These are phyloP conservation scores for Alviniconcha marisindica DNA, from an alignment of 1,140 invertebrate genomes.

Conservation along the genomic window DNA sequence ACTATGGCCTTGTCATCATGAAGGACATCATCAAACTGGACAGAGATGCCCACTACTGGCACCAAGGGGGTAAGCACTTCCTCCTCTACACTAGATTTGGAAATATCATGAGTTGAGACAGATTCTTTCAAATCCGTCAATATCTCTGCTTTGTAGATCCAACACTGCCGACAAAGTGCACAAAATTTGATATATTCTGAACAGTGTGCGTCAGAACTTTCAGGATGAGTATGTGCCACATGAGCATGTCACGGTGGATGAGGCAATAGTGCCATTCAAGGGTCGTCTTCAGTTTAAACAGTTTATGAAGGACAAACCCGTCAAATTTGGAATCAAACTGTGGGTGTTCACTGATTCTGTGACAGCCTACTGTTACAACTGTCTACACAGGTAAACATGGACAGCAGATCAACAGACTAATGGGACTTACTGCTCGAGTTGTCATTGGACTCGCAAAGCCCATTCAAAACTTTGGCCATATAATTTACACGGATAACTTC, in stretches of 20 bases:
- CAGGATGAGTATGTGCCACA: no score
- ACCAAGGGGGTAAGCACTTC: no score
- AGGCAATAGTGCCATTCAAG: conserved; percentile 49
- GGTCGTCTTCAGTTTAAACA: conserved; percentile 43
- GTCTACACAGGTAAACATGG: conserved; percentile 46
- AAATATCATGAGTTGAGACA: no score
- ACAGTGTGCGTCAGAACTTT: no score
- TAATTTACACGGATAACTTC: conserved; percentile 76
- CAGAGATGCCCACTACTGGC: no score
- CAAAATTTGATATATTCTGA: no score
- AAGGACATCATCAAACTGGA: no score
- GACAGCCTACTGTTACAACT: conserved; percentile 44
- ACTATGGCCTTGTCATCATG: no score
- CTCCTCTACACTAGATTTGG: no score
- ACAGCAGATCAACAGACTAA: conserved; percentile 26
- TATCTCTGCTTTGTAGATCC: no score
- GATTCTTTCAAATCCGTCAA: no score
- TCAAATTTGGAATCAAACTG: conserved; percentile 53
- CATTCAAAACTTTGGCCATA: conserved; percentile 71
- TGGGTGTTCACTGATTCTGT: conserved; percentile 44
- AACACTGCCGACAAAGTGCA: no score
- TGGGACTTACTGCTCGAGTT: conserved; percentile 62
- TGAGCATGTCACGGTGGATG: conserved; percentile 56
- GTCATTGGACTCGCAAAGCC: conserved; percentile 64
- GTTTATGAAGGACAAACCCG: conserved; percentile 50